Conservation (phyloP, 2,888 invertebrate species). For the Caenorhabditis parvicauda region DNA sequence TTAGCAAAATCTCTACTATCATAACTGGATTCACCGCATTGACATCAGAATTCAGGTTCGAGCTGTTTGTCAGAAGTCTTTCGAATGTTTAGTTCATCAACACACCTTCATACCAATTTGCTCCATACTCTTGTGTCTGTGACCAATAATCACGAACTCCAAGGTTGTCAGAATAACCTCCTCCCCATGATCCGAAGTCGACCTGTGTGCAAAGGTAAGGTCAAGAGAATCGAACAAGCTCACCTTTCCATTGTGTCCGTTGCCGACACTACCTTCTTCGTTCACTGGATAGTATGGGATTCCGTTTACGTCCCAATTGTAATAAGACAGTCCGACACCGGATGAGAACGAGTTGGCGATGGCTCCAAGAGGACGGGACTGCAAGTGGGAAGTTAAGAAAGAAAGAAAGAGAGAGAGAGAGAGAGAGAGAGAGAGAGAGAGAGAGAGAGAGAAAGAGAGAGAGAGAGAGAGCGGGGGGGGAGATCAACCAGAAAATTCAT, state of each 20-base stretch:
- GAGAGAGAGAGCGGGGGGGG: too few species aligned
- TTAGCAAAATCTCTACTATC: too few species aligned
- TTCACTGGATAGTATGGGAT: slow-evolving; percentile 55
- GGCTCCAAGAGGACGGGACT: slow-evolving; percentile 40
- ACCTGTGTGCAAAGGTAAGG: slow-evolving; percentile 3
- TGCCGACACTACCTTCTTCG: slow-evolving; percentile 53
- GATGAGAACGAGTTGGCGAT: slow-evolving; percentile 51
- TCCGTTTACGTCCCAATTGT: slow-evolving; percentile 54
- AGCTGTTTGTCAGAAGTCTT: too few species aligned
- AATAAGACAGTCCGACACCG: slow-evolving; percentile 50
- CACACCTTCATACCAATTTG: slow-evolving; percentile 51
- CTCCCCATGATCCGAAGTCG: slow-evolving; percentile 54
- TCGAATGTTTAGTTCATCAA: too few species aligned
- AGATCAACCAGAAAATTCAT: not conserved
- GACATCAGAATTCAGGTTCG: too few species aligned
- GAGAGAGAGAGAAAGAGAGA: too few species aligned
- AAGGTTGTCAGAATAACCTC: slow-evolving; percentile 49
- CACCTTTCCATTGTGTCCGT: slow-evolving; percentile 54
- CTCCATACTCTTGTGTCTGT: slow-evolving; percentile 45
- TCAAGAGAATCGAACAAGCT: not conserved
- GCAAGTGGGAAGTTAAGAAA: too few species aligned
- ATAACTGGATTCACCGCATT: too few species aligned
- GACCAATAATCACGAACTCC: slow-evolving; percentile 52
- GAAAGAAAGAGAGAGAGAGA: too few species aligned
- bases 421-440: not conserved